phyloP scores from a whole-genome alignment of 2,888 invertebrate genomes.

The Dasypogon diadema region DNA sequence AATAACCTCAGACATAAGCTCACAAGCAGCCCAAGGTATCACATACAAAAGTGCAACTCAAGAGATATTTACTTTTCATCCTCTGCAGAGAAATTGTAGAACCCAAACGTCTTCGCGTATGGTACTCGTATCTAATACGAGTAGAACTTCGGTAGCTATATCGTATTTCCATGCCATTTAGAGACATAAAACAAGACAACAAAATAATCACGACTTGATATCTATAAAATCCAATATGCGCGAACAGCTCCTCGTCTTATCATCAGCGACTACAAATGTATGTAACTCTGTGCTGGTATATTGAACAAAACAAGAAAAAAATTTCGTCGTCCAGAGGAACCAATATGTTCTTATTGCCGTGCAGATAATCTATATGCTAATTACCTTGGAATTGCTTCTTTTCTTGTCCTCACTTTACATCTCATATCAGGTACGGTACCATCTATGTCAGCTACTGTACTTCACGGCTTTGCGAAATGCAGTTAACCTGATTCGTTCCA shows the following conservation, averaged over 20 bases:
- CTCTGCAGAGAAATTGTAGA: no score
- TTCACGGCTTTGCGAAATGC: slow-evolving; percentile 33
- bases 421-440: slow-evolving; percentile 50
- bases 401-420: slow-evolving; percentile 44
- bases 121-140: no score
- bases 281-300: neutral
- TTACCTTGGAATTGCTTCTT: slow-evolving; percentile 50
- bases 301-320: neutral
- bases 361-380: slow-evolving; percentile 53
- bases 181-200: slow-evolving; percentile 8
- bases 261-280: neutral
- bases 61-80: no score
- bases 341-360: slow-evolving; percentile 18
- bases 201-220: slow-evolving; percentile 24
- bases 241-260: slow-evolving; percentile 36
- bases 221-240: slow-evolving; percentile 23
- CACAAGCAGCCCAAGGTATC: no score
- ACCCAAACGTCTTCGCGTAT: no score
- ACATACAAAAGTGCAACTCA: no score
- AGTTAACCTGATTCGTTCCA: slow-evolving; percentile 51
- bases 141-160: no score
- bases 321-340: neutral
- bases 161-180: neutral
- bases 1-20: no score
- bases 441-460: slow-evolving; percentile 49